Base-by-base conservation (phyloP, 2,113 vertebrate species). In the Prunella himalayana region DNA sequence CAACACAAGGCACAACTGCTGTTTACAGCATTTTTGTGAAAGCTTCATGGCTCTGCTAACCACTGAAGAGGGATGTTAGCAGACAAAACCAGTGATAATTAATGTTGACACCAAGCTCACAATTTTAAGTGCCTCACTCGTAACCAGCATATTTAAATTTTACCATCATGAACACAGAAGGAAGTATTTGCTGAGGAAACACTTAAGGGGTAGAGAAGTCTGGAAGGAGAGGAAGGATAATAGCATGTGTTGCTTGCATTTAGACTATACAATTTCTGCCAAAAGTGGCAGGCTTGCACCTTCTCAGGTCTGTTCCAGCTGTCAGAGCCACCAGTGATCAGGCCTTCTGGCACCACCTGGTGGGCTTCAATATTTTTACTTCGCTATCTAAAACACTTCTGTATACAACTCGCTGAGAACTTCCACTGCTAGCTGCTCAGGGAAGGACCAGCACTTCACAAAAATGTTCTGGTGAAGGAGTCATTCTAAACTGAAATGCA, bases 321-420 rank as follows among this genome's bases (percentile, higher is more conserved):
- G 9, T 2, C 31, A 53, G n/a, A 41, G 15, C 9, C 7, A 21
- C 1, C 28, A 12, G 2, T 0, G 1, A 41, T 49, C 13, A 49
- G 39, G 53, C 39, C 22, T 68, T 42, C n/a, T 45, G 64, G 45
- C 86, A 92, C 82, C 88, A 90, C 50, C 91, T 94, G 57, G 16
- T 2, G 31, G 73, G 13, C 37, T 66, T 24, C 25, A 11, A 13
- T 28, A 20, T 50, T 42, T 42, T 37, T 10, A 27, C 37, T 28
- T 49, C 0, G 0, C 13, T 19, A 59, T 1, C 44, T 12, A 17
- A 18, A 60, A 19, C 14, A 25, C 3, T n/a, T 24, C 13, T 17
- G 3, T 11, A 16, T 0, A 5, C 30, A 44, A 17, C 13, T 25
- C 2, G 0, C 37, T 15, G 1, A 15, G 22, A 72, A 23, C 33